Percentiles rank a stretch among this genome's conserved stretches.
These are phyloP conservation scores for Protaetia brevitarsis DNA, from an alignment of 1,140 invertebrate species.

Conservation along the genomic window DNA sequence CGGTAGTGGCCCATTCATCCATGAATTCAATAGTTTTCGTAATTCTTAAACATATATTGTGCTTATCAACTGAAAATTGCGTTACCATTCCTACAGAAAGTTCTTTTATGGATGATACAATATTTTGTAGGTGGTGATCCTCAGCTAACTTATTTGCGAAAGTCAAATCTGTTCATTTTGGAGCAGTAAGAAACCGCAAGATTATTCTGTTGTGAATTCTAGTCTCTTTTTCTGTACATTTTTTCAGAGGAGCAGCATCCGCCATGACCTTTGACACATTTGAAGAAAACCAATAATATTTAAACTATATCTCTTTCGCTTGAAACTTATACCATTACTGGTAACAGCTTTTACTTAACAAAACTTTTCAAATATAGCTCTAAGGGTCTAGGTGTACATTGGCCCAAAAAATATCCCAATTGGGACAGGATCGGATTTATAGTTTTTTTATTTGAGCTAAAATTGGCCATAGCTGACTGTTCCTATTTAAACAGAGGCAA, in stretches of 20 bases:
- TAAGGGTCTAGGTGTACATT: too few species aligned
- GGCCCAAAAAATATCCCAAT: too few species aligned
- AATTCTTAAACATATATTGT: conserved; percentile 48
- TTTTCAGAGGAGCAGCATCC: neutral
- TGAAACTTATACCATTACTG: neutral
- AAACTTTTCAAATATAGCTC: too few species aligned
- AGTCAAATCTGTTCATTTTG: conserved; percentile 33
- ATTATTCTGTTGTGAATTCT: conserved; percentile 31
- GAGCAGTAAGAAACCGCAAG: conserved; percentile 33
- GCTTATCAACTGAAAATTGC: conserved; percentile 47
- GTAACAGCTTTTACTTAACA: too few species aligned
- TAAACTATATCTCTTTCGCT: conserved; percentile 1
- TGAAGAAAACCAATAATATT: conserved; percentile 11
- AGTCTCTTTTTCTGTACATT: conserved; percentile 26
- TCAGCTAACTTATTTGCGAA: conserved; percentile 37
- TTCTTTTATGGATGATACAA: conserved; percentile 31
- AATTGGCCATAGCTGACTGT: too few species aligned
- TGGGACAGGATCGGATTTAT: too few species aligned
- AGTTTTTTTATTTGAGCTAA: too few species aligned
- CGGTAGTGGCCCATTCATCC: conserved; percentile 31
- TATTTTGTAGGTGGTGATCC: conserved; percentile 42
- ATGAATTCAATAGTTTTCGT: conserved; percentile 41
- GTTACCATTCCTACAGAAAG: conserved; percentile 43
- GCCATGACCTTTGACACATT: neutral
- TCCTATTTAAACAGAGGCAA: too few species aligned